These are phyloP conservation scores for Bombus pyrosoma DNA, from an alignment of 1,140 invertebrate species.

Conservation along the genomic window DNA sequence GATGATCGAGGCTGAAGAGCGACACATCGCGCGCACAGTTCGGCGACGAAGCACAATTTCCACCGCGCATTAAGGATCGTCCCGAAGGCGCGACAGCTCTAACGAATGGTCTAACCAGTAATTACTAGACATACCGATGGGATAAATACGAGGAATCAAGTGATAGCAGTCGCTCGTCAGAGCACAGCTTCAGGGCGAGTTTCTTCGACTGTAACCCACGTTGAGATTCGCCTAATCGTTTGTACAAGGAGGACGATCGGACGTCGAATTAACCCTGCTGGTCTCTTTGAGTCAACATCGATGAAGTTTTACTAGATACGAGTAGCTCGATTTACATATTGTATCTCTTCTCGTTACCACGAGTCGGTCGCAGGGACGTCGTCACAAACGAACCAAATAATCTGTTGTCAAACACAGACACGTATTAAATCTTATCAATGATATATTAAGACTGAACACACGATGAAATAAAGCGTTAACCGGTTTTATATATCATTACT, in stretches of 20 bases:
- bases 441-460: too few species aligned
- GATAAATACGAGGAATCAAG: conserved; percentile 26
- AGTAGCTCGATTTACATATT: too few species aligned
- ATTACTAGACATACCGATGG: conserved; percentile 24
- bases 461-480: too few species aligned
- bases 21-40: background rate
- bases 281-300: too few species aligned
- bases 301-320: too few species aligned
- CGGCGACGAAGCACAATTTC: background rate
- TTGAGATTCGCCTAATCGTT: background rate
- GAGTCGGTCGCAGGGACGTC: too few species aligned
- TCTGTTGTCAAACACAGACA: too few species aligned
- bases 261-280: background rate
- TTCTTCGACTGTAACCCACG: background rate
- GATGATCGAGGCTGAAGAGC: conserved; percentile 22
- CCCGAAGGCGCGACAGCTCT: conserved; percentile 46
- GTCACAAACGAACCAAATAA: too few species aligned
- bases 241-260: background rate
- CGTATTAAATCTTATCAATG: too few species aligned
- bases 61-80: conserved; percentile 26
- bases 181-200: background rate
- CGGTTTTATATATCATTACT: too few species aligned
- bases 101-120: conserved; percentile 41
- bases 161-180: background rate
- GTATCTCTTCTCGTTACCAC: too few species aligned